Percentiles rank a stretch among this genome's conserved stretches.
Conservation (phyloP, 2,888 invertebrate genomes). For the Kuschelorhynchus macadamiae region DNA sequence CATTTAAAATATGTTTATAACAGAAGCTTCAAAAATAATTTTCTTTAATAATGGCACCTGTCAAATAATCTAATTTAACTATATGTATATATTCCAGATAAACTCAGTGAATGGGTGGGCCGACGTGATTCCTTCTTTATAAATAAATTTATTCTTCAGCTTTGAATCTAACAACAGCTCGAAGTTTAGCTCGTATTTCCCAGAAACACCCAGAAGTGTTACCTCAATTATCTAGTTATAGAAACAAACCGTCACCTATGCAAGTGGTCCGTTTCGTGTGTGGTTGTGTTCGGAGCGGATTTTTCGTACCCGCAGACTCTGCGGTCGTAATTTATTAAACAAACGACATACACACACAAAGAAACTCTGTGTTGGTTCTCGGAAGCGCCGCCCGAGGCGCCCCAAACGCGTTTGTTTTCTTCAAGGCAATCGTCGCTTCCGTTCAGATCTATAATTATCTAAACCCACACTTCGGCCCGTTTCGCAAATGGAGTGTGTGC, state of each 20-base stretch:
- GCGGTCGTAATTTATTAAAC: slow-evolving; percentile 53
- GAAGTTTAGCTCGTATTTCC: too few species aligned
- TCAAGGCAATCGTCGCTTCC: slow-evolving; percentile 60
- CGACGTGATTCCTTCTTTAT: too few species aligned
- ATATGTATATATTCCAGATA: too few species aligned
- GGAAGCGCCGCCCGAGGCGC: slow-evolving; percentile 62
- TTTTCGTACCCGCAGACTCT: slow-evolving; percentile 31
- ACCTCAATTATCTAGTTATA: slow-evolving; percentile 6
- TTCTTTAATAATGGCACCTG: too few species aligned
- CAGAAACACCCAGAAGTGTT: too few species aligned
- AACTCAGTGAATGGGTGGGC: too few species aligned
- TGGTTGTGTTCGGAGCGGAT: slow-evolving; percentile 22
- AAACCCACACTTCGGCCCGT: slow-evolving; percentile 61
- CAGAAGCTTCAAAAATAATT: too few species aligned
- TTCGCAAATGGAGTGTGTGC: slow-evolving; percentile 27
- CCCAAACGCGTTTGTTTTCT: slow-evolving; percentile 52
- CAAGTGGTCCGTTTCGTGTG: slow-evolving; percentile 30
- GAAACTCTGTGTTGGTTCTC: slow-evolving; percentile 66
- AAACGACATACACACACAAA: slow-evolving; percentile 65
- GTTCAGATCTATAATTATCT: slow-evolving; percentile 66
- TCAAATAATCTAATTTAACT: too few species aligned
- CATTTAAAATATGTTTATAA: too few species aligned
- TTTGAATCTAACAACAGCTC: too few species aligned
- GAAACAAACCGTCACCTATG: slow-evolving; percentile 3
- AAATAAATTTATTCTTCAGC: too few species aligned